These are phyloP conservation scores for Eupithecia abbreviata DNA, from an alignment of 2,888 invertebrate species.

Conservation along the genomic window DNA sequence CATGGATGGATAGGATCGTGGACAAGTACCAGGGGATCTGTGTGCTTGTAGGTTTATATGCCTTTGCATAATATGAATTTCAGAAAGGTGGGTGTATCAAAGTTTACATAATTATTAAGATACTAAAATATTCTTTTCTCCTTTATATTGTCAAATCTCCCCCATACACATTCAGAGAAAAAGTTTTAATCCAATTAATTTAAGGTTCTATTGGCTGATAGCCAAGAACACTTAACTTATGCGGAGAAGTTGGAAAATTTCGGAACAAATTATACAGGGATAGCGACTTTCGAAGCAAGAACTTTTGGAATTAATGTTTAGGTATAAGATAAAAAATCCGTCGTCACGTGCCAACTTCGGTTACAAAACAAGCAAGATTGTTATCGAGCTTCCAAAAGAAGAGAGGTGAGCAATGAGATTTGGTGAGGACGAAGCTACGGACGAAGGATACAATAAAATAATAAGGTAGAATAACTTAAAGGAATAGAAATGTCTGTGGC, in stretches of 20 bases:
- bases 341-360: neutral
- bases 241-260: neutral
- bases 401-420: neutral
- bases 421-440: no score
- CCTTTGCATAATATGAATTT: neutral
- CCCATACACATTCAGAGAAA: no score
- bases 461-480: neutral
- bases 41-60: no score
- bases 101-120: no score
- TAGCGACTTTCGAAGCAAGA: neutral
- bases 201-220: neutral
- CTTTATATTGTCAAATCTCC: neutral
- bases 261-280: neutral
- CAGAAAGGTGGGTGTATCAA: neutral
- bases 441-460: neutral
- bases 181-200: conserved; percentile 1
- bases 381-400: neutral
- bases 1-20: no score
- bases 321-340: neutral
- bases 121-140: neutral
- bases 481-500: neutral
- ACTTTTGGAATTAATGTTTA: neutral
- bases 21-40: no score
- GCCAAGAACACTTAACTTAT: neutral
- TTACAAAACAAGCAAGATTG: neutral